phyloP scores from a whole-genome alignment of 2,797 vertebrate genomes.

The Erpetoichthys calabaricus region DNA sequence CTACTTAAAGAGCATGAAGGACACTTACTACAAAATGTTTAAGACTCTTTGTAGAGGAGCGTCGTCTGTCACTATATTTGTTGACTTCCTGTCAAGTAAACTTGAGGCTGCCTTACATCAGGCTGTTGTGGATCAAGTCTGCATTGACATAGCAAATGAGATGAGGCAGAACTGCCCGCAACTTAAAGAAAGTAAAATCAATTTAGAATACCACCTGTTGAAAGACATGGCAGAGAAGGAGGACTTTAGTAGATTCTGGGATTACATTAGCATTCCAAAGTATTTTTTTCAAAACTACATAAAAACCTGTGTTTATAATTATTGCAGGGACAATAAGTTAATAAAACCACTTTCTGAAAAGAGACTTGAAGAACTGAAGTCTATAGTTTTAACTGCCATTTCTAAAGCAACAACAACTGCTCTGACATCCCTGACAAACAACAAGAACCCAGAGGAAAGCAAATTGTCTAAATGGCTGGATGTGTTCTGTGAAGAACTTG shows the following conservation, averaged over 20 bases:
- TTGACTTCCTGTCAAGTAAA: constrained; percentile 25
- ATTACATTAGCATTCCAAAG: constrained; percentile 13
- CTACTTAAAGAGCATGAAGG: constrained; percentile 26
- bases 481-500: constrained; percentile 15
- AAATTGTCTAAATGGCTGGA: constrained; percentile 20
- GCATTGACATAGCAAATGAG: constrained; percentile 17
- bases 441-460: not conserved
- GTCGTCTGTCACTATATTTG: constrained; percentile 22
- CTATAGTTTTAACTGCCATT: constrained; percentile 20
- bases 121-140: constrained; percentile 1
- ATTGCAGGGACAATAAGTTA: constrained; percentile 11
- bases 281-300: constrained; percentile 21
- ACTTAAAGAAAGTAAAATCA: constrained; percentile 23
- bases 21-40: constrained; percentile 29
- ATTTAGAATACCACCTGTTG: constrained; percentile 32
- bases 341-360: constrained; percentile 13
- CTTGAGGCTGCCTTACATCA: constrained; percentile 12
- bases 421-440: constrained; percentile 9
- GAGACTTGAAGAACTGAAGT: constrained; percentile 16
- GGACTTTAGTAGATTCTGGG: constrained; percentile 23
- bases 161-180: constrained; percentile 14
- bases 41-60: constrained; percentile 33
- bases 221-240: constrained; percentile 29
- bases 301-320: accelerated
- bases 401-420: constrained; percentile 12